These are phyloP conservation scores for Pipistrellus pygmaeus DNA, from an alignment of 2,797 vertebrate genomes.

Conservation along the genomic window DNA sequence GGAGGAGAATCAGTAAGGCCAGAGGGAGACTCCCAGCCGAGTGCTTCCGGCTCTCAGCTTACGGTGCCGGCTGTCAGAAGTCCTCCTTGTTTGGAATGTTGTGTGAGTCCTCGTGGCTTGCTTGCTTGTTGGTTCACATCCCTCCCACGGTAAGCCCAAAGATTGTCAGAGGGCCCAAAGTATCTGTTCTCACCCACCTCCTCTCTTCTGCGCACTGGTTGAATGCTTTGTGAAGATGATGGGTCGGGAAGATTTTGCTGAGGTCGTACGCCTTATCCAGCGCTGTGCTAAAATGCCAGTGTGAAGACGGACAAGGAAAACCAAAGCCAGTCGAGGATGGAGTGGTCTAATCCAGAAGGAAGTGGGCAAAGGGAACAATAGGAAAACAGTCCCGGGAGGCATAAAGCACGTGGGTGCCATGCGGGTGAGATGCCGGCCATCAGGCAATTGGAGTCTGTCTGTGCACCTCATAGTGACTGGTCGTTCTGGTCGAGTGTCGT, in stretches of 20 bases:
- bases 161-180: neutral
- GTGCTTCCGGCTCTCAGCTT: neutral
- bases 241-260: neutral
- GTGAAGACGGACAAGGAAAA: neutral
- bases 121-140: neutral
- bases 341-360: neutral
- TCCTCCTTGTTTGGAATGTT: neutral
- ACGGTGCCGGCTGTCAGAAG: neutral
- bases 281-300: neutral
- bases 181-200: neutral
- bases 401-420: neutral
- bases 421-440: neutral
- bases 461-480: too few species aligned
- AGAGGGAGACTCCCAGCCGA: neutral
- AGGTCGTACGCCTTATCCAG: neutral
- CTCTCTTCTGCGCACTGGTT: neutral
- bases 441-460: too few species aligned
- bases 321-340: neutral
- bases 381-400: neutral
- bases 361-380: neutral
- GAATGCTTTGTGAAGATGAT: neutral
- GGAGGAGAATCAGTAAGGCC: neutral
- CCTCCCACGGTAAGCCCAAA: neutral
- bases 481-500: too few species aligned
- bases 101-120: neutral